Conservation (phyloP, 2,113 vertebrate species). For the Chelonoidis abingdonii region DNA sequence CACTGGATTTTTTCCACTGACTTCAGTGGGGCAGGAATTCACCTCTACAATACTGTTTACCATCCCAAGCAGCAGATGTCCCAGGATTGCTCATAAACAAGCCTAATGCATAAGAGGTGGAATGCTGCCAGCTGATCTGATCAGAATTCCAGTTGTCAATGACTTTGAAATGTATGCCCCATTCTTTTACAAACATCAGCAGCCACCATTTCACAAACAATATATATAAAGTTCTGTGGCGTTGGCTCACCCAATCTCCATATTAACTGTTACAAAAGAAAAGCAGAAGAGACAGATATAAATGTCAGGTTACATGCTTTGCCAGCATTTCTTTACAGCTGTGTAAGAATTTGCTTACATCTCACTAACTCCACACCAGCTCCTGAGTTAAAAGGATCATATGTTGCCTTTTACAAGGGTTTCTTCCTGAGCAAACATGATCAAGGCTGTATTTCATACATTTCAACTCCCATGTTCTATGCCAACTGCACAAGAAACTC, state of each 20-base stretch:
- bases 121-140: background rate
- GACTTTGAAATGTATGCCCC: background rate
- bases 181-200: background rate
- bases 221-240: background rate
- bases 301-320: background rate
- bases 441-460: background rate
- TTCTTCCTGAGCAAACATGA: background rate
- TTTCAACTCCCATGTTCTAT: background rate
- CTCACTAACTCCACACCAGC: background rate
- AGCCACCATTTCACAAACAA: background rate
- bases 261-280: background rate
- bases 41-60: background rate
- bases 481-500: background rate
- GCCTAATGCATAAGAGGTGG: background rate
- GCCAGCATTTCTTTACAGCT: background rate
- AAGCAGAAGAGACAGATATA: background rate
- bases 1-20: background rate
- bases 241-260: background rate
- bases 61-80: background rate
- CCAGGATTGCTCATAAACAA: constrained; percentile 24
- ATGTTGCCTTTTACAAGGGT: background rate
- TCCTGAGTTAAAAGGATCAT: background rate
- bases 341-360: background rate
- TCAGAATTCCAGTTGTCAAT: background rate
- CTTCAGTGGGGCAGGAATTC: background rate